phyloP scores from a whole-genome alignment of 2,888 invertebrate genomes.

The Tigriopus californicus region DNA sequence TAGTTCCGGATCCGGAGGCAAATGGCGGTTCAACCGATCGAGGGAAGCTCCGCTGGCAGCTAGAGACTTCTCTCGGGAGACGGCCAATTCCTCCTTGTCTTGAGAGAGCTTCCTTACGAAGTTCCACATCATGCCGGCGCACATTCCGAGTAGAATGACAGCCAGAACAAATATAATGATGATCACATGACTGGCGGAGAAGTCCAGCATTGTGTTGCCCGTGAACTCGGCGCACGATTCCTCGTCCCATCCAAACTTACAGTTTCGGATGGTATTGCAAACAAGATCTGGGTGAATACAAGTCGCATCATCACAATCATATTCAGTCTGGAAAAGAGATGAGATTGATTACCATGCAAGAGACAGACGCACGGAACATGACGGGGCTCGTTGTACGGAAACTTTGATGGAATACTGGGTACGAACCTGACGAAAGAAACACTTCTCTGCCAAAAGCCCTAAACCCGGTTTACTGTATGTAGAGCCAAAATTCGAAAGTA shows the following conservation, averaged over 20 bases:
- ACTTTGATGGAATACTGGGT: neutral
- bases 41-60: neutral
- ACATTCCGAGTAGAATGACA: conserved; percentile 11
- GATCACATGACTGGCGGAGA: conserved; percentile 10
- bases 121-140: conserved; percentile 15
- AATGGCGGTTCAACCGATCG: neutral
- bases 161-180: conserved; percentile 11
- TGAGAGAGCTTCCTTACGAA: neutral
- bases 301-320: conserved; percentile 66
- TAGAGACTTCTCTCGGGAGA: conserved; percentile 6
- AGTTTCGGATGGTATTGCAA: conserved; percentile 56
- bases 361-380: too few species aligned
- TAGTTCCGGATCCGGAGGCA: neutral
- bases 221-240: conserved; percentile 26
- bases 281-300: conserved; percentile 49
- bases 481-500: neutral
- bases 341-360: too few species aligned
- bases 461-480: neutral
- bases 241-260: conserved; percentile 64
- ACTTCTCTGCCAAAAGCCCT: neutral
- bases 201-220: conserved; percentile 10
- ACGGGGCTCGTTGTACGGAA: neutral
- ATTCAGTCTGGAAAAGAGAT: conserved; percentile 34
- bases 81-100: conserved; percentile 8
- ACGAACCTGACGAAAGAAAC: neutral